Base-by-base conservation (phyloP, 2,797 vertebrate genomes). In the Craterocephalus amniculus region DNA sequence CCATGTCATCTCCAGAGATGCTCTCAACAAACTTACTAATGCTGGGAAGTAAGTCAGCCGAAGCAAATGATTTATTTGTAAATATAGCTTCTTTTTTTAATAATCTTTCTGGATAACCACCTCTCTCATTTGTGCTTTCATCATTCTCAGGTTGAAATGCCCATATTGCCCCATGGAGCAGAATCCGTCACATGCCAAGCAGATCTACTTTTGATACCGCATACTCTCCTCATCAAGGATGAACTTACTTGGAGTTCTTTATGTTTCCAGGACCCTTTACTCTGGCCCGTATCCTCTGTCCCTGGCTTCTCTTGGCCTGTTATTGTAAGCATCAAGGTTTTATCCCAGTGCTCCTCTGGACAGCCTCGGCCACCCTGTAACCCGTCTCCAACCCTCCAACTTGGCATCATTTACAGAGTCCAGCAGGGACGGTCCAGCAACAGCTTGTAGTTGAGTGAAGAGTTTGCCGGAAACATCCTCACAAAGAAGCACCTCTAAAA, bases 121-220 rank as follows among this genome's bases (percentile, higher is more conserved):
- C 32, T 55, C 32, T 55, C 48, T 11, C 51, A 4, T 27, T 36
- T 11, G 31, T 72, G 8, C 22, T 59, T 43, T 67, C 43, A 6
- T 63, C 31, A n/a, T 79, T 76, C 70, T 48, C 90, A 97, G 96
- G 91, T 92, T 97, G 83, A 97, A 97, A 93, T 97, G 96, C 88
- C 96, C 96, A 32, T 97, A 97, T 88, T 97, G 96, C 83, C 96
- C 96, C 58, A 97, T 96, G 95, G 96, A 97, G 89, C 96, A 97
- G 92, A 96, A 96, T 84, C 96, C 96, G 2, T 96, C 96, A 84
- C 96, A 97, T 67, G 96, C 96, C 84, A 97, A 97, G 84, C 96
- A 95, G 89, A 95, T 97, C 90, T 96, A 95, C 90, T 97, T 97
- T 94, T 97, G 95, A 97, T 88, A 88, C 78, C 63, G 16, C 73